These are phyloP conservation scores for Rhagophthalmus giganteus DNA, from an alignment of 2,888 invertebrate species.

Conservation along the genomic window DNA sequence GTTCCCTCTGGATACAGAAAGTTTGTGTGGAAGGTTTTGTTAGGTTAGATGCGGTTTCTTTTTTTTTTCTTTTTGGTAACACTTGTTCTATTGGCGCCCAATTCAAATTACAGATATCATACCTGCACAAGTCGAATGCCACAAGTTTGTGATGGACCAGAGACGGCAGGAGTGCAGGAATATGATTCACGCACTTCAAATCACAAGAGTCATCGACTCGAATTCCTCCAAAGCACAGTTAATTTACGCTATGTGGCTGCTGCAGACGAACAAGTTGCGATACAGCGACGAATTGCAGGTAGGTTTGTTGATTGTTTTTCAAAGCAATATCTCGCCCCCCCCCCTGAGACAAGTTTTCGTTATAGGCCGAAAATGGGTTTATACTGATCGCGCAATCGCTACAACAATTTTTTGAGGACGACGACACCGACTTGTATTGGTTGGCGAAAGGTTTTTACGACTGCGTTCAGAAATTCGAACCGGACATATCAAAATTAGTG, in stretches of 20 bases:
- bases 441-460: slow-evolving; percentile 75
- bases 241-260: slow-evolving; percentile 79
- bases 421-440: slow-evolving; percentile 83
- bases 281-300: slow-evolving; percentile 58
- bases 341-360: neutral
- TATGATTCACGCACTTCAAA: slow-evolving; percentile 68
- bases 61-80: neutral
- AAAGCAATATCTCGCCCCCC: neutral
- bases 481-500: slow-evolving; percentile 66
- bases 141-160: slow-evolving; percentile 74
- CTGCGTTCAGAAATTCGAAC: slow-evolving; percentile 67
- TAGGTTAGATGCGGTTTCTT: slow-evolving; percentile 62
- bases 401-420: slow-evolving; percentile 70
- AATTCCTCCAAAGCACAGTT: slow-evolving; percentile 68
- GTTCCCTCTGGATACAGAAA: slow-evolving; percentile 80
- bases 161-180: slow-evolving; percentile 76
- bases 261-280: slow-evolving; percentile 69
- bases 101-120: slow-evolving; percentile 65
- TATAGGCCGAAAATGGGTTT: slow-evolving; percentile 59
- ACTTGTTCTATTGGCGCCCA: neutral
- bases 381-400: slow-evolving; percentile 70
- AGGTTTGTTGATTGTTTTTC: slow-evolving; percentile 15
- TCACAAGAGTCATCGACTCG: slow-evolving; percentile 67
- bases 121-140: slow-evolving; percentile 75
- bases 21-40: slow-evolving; percentile 82